Evolutionary conservation across 2,888 invertebrate species (phyloP).

Genomic region (Drosophila kokeensis): DNA sequence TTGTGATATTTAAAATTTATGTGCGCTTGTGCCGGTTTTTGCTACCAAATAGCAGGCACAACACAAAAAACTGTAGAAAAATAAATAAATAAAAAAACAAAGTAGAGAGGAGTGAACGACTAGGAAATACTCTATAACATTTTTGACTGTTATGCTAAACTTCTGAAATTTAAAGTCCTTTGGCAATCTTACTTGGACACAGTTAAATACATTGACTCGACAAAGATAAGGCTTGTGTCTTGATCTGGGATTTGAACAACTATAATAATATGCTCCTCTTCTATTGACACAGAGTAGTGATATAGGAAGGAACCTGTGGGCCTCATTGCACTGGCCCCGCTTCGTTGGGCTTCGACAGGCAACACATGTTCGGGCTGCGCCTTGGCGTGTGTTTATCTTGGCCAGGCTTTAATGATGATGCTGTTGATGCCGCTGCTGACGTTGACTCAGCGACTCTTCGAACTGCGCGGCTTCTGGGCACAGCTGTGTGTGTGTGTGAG

Average conservation of each 20-base stretch:
- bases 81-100: constrained; percentile 3
- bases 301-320: constrained; percentile 51
- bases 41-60: constrained; percentile 39
- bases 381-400: constrained; percentile 74
- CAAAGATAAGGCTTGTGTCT: background rate
- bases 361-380: constrained; percentile 73
- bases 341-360: constrained; percentile 58
- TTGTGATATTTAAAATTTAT: constrained; percentile 76
- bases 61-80: constrained; percentile 15
- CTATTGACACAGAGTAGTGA: constrained; percentile 21
- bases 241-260: background rate
- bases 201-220: background rate
- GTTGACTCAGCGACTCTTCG: constrained; percentile 50
- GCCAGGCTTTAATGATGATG: constrained; percentile 67
- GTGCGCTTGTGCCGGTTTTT: constrained; percentile 62
- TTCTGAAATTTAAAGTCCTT: background rate
- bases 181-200: background rate
- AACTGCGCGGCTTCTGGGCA: constrained; percentile 37
- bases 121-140: constrained; percentile 6
- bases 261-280: background rate
- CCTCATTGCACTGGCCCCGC: constrained; percentile 40
- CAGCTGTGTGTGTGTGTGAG: background rate
- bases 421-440: constrained; percentile 51
- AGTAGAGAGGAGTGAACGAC: background rate
- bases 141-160: background rate